Conservation (phyloP, 92 coral and sea anemone genomes). For the Montipora capitata region DNA sequence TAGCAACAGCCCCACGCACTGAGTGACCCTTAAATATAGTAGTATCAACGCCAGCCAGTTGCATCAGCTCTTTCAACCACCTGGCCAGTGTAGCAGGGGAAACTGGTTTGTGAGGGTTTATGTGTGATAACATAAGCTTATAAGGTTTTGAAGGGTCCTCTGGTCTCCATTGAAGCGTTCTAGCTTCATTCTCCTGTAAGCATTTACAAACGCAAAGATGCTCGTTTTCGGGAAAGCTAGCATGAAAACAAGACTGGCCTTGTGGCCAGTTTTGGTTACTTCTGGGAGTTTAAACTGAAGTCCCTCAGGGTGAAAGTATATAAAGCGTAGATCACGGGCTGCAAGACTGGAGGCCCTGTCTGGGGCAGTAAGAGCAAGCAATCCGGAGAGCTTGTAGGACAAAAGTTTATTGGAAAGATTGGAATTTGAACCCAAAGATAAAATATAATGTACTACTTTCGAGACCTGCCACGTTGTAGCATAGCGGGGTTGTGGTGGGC, state of each 20-base stretch:
- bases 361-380: constrained; percentile 57
- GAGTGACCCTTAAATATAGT: constrained; percentile 64
- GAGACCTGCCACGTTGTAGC: constrained; percentile 49
- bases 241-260: constrained; percentile 56
- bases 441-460: constrained; percentile 45
- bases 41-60: constrained; percentile 50
- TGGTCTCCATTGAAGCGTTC: constrained; percentile 27
- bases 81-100: constrained; percentile 56
- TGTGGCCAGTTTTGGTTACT: constrained; percentile 20
- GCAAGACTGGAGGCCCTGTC: constrained; percentile 59
- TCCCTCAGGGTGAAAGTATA: constrained; percentile 51
- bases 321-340: constrained; percentile 49
- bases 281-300: constrained; percentile 61
- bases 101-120: constrained; percentile 44
- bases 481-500: constrained; percentile 61
- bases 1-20: constrained; percentile 57
- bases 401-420: constrained; percentile 22
- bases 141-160: not conserved
- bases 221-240: constrained; percentile 52
- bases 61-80: constrained; percentile 46
- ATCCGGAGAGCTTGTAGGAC: constrained; percentile 30
- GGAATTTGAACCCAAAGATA: constrained; percentile 36
- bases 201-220: constrained; percentile 51
- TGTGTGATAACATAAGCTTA: constrained; percentile 23
- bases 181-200: constrained; percentile 36